Evolutionary conservation across 2,888 invertebrate genomes (phyloP), one percentile per base, ranked within the genome.

Genomic region (Eucera pruinosa): DNA sequence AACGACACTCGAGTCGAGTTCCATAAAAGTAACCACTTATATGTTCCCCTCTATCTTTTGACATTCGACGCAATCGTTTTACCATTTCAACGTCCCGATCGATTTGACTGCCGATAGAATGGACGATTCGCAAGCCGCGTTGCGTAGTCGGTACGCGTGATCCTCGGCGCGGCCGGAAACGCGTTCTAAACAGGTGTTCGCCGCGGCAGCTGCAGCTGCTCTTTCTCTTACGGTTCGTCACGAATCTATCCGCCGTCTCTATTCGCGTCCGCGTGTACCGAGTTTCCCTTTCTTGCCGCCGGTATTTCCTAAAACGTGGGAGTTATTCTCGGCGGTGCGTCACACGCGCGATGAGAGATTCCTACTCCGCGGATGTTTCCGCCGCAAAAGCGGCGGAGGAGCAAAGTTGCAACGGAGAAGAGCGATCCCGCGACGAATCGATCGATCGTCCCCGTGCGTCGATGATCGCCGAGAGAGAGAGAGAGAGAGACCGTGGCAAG

Each of bases 111-210:
- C 3, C 15, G 18, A 36, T 9, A 11, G 36, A 47, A 62, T 73
- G 67, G 67, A 48, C 41, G 50, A 57, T 66, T 36, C 36, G n/a
- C 45, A 43, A 47, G 27, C 33, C 7, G 25, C 15, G 60, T 6
- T n/a, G 20, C 11, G 33, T 61, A 33, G 33, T 61, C 45, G n/a
- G 23, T 62, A 47, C 58, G n/a, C 62, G 54, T 62, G 50, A 67
- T 70, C 33, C 20, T 39, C 43, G 36, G 23, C 20, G 73, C 70
- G 71, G 72, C 81, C 84, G 84, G 84, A 84, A 84, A 81, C 62
- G 72, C 64, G 70, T 47, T n/a, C 78, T 82, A 84, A 85, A 86
- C 85, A 85, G 84, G 82, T 86, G 86, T 84, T 82, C 57, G 69
- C 71, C 55, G 57, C 82, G 78, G 81, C 74, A 79, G 85, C 83